Evolutionary conservation across 2,888 invertebrate genomes (phyloP).

Genomic region (Eucriotettix oculatus): DNA sequence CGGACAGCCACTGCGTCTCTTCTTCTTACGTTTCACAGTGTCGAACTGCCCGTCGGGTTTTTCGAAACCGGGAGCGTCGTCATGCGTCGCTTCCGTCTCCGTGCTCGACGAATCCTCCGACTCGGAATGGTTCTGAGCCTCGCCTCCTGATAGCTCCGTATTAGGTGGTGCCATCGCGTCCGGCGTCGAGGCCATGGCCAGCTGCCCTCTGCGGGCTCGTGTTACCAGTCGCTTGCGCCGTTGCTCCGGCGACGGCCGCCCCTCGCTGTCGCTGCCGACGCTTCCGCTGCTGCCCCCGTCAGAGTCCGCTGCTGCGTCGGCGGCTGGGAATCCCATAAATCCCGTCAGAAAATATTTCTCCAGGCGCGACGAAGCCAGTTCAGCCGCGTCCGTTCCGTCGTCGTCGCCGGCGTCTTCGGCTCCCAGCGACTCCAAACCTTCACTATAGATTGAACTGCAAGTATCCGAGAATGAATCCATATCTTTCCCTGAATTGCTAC

Average conservation of each 20-base stretch:
- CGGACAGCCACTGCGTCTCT: constrained; percentile 25
- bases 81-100: constrained; percentile 46
- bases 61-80: constrained; percentile 20
- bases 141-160: constrained; percentile 20
- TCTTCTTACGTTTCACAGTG: constrained; percentile 69
- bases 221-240: constrained; percentile 56
- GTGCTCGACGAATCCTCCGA: constrained; percentile 32
- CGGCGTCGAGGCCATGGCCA: constrained; percentile 43
- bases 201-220: constrained; percentile 47
- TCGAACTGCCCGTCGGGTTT: constrained; percentile 57
- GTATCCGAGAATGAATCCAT: constrained; percentile 46
- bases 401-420: constrained; percentile 17
- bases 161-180: background rate
- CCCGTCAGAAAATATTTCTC: constrained; percentile 82
- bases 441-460: constrained; percentile 68
- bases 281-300: constrained; percentile 59
- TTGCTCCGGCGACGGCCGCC: constrained; percentile 74
- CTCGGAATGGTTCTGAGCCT: constrained; percentile 49
- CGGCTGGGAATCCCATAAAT: constrained; percentile 63
- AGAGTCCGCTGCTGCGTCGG: constrained; percentile 6
- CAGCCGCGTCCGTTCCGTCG: constrained; percentile 40
- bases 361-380: constrained; percentile 64
- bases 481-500: constrained; percentile 32
- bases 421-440: constrained; percentile 53
- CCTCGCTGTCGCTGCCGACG: constrained; percentile 82